phyloP scores from a whole-genome alignment of 2,113 vertebrate genomes.

The Isurus oxyrinchus region DNA sequence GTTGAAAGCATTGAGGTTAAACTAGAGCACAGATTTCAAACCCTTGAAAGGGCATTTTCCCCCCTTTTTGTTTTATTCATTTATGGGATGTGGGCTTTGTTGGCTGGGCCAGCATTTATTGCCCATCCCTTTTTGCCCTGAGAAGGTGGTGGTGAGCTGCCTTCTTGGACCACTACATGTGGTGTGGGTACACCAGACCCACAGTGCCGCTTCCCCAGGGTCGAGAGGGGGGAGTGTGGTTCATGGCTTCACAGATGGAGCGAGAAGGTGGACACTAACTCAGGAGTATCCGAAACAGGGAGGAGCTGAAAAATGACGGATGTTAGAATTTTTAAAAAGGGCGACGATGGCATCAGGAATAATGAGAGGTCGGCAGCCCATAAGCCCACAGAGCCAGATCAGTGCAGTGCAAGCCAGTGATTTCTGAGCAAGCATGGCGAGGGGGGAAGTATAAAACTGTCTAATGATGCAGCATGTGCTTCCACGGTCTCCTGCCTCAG shows the following conservation, averaged over 20 bases:
- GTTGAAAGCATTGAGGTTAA: background rate
- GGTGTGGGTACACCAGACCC: too few relatives aligned
- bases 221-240: background rate
- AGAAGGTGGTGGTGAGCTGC: too few relatives aligned
- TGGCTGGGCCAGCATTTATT: too few relatives aligned
- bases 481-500: too few relatives aligned
- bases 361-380: background rate
- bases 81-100: too few relatives aligned
- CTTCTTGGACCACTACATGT: too few relatives aligned
- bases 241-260: background rate
- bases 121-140: too few relatives aligned
- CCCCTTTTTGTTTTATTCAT: too few relatives aligned
- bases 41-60: too few relatives aligned
- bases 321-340: background rate
- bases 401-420: background rate
- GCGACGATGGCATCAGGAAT: background rate
- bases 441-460: background rate
- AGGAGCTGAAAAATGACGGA: background rate
- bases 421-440: background rate
- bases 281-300: background rate
- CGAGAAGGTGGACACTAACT: background rate
- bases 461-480: background rate
- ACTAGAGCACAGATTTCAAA: background rate
- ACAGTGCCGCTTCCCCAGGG: too few relatives aligned
- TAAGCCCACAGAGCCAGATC: background rate